Evolutionary conservation across 1,140 invertebrate genomes (phyloP), one percentile per base, ranked within the genome.

Genomic region (Stenopsyche tienmushanensis): DNA sequence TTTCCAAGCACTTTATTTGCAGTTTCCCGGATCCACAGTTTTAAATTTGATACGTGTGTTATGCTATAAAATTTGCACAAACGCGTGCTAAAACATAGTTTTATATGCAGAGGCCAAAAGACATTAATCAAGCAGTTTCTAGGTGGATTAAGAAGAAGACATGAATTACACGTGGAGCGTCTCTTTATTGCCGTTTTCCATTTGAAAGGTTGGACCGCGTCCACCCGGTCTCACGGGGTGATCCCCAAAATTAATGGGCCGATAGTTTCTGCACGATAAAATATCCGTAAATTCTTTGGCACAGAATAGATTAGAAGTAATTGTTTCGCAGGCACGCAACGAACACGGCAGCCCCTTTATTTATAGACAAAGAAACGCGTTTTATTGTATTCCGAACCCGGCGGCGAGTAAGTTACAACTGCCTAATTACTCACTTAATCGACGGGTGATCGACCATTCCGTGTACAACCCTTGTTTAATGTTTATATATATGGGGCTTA

Each of bases 191-290:
- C 57, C 57, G 55, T 58, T 44, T 45, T 20, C 44, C 55, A 45
- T 60, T 60, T 44, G 57, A 57, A 57, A 42, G 54, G 54, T 57
- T n/a, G 54, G 15, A 57, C 53, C 53, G n/a, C 29, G 23, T n/a
- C 23, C 20, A 18, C 25, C 10, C 20, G 23, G 25, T 5, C 44
- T 47, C 53, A 41, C 34, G 5, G 34, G 53, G 24, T 2, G 52
- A 2, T 8, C 49, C 23, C 15, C 41, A 15, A 60, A 60, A 60
- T 60, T 60, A 60, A 60, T 60, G 57, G 41, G n/a, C 57, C 57
- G 57, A 45, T 60, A 60, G 57, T 60, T 60, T 60, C 57, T 60
- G 57, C 42, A 47, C 57, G 42, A 60, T 60, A 60, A 60, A 60
- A 60, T 60, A 41, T 60, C 57, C 13, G 57, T 34, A 44, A 60